Conservation (phyloP, 2,888 invertebrate genomes). For the Muschampia staudingeri region DNA sequence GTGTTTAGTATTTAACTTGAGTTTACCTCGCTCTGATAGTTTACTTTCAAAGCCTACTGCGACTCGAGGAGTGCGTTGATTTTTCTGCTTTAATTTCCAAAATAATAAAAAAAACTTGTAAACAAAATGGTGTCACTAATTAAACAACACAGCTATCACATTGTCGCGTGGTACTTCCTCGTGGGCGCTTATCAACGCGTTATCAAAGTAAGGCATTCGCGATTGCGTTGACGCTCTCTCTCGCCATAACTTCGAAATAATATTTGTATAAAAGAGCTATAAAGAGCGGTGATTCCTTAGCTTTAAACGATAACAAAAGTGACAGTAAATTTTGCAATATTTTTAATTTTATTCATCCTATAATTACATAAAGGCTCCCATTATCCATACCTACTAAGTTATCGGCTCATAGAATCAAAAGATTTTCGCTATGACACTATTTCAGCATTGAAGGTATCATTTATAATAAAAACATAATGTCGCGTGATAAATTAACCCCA, state of each 20-base stretch:
- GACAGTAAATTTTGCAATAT: too few species aligned
- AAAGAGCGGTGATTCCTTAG: neutral
- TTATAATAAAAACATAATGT: slow-evolving; percentile 27
- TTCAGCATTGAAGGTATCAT: neutral
- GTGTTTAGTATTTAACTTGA: slow-evolving; percentile 60
- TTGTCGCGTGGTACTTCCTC: slow-evolving; percentile 79
- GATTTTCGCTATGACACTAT: neutral
- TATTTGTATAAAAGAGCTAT: slow-evolving; percentile 22
- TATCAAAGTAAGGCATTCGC: slow-evolving; percentile 78
- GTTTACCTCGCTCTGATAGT: slow-evolving; percentile 58
- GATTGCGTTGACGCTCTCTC: slow-evolving; percentile 70
- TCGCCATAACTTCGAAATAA: slow-evolving; percentile 31
- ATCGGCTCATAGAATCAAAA: neutral
- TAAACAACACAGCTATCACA: slow-evolving; percentile 59
- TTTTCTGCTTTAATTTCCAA: neutral
- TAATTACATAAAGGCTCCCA: too few species aligned
- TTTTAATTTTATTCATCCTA: too few species aligned
- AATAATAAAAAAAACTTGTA: neutral
- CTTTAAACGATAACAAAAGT: too few species aligned
- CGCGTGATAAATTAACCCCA: slow-evolving; percentile 47
- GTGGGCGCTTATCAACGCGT: slow-evolving; percentile 80
- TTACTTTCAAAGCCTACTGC: slow-evolving; percentile 50
- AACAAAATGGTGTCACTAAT: slow-evolving; percentile 46
- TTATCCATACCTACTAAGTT: too few species aligned
- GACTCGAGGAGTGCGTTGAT: neutral